A percentile compares a stretch with the other conserved stretches of the same genome.
Conservation (phyloP, 1,140 invertebrate species). For the Papilio machaon region DNA sequence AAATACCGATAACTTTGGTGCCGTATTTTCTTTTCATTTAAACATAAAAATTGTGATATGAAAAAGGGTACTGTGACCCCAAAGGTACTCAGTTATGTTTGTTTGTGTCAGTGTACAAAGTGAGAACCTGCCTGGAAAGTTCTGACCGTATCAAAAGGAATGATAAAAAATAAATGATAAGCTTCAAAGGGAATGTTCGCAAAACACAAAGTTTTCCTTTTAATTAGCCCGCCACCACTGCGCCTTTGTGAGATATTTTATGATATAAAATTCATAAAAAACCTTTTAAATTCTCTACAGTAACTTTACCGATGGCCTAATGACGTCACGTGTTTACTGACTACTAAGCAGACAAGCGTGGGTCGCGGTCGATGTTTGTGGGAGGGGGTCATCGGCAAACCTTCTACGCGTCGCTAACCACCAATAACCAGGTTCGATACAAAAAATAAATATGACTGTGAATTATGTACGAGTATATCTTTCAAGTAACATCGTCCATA, state of each 20-base stretch:
- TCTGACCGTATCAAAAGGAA: conserved; percentile 16
- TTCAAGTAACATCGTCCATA: no score
- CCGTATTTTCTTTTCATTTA: neutral
- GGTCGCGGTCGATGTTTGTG: no score
- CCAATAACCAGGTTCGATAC: no score
- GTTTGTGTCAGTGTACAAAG: neutral
- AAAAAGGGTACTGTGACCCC: neutral
- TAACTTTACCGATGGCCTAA: no score
- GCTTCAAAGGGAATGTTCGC: conserved; percentile 24
- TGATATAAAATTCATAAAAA: neutral
- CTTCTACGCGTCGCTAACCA: no score
- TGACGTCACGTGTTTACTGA: no score
- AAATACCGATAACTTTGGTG: neutral
- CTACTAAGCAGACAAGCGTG: no score
- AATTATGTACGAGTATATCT: no score
- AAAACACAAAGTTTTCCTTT: conserved; percentile 26
- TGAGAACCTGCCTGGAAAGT: conserved; percentile 2
- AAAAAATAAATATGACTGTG: no score
- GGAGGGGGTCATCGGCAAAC: no score
- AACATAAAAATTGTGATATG: neutral
- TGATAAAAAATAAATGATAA: conserved; percentile 26
- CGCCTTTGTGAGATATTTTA: conserved; percentile 7
- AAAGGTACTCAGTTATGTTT: neutral
- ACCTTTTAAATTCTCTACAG: conserved; percentile 2
- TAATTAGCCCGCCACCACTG: conserved; percentile 18